These are phyloP conservation scores for Glyphotaelius pellucidus DNA, from an alignment of 2,888 invertebrate genomes.

Conservation along the genomic window DNA sequence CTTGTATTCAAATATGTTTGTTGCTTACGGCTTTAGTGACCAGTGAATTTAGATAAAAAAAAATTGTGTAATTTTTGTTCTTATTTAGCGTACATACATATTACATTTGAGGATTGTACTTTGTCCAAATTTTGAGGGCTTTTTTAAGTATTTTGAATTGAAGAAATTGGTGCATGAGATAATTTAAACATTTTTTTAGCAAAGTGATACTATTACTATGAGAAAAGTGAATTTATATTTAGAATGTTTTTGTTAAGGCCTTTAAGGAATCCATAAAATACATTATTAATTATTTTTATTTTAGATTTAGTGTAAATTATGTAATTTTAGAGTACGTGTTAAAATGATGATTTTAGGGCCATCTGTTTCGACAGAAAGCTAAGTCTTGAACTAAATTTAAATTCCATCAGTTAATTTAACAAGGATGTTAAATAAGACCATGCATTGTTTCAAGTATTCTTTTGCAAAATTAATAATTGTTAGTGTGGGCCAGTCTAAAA, in stretches of 20 bases:
- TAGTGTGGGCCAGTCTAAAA: too few relatives aligned
- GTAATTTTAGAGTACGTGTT: not conserved
- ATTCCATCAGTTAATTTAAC: too few relatives aligned
- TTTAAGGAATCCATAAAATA: not conserved
- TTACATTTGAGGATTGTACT: not conserved
- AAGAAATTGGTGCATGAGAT: not conserved
- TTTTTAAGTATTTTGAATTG: not conserved
- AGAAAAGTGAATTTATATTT: not conserved
- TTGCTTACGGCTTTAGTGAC: not conserved
- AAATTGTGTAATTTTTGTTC: not conserved
- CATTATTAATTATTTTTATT: not conserved
- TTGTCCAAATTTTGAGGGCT: not conserved
- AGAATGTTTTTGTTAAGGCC: not conserved
- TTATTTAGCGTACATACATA: not conserved
- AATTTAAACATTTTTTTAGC: not conserved
- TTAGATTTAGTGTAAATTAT: not conserved
- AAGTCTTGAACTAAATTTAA: too few relatives aligned
- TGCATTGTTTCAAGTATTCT: too few relatives aligned
- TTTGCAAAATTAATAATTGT: too few relatives aligned
- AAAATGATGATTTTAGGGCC: not conserved
- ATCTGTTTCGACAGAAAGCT: too few relatives aligned
- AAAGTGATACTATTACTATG: not conserved
- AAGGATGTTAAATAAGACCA: too few relatives aligned
- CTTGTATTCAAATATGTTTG: not conserved
- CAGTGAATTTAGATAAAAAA: not conserved